phyloP scores from a whole-genome alignment of 2,113 vertebrate genomes.

The Psammodynastes pulverulentus region DNA sequence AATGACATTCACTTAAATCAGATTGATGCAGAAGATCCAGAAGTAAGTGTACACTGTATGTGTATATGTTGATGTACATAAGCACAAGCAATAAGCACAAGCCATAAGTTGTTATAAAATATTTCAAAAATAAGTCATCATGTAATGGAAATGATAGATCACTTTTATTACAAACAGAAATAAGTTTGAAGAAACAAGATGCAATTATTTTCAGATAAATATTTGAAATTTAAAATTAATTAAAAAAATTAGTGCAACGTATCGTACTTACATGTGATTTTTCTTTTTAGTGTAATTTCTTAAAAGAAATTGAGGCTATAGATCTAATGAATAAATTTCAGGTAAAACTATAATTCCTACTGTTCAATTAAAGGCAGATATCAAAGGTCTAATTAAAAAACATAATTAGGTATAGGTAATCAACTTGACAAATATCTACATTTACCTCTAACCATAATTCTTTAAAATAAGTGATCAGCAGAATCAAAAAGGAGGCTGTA shows the following conservation, averaged over 20 bases:
- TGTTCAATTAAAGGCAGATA: background rate
- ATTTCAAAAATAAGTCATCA: background rate
- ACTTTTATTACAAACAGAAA: background rate
- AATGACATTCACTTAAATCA: conserved; percentile 88
- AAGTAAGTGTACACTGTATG: conserved; percentile 71
- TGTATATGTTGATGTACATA: background rate
- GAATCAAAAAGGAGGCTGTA: background rate
- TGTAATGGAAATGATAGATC: background rate
- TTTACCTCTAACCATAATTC: background rate
- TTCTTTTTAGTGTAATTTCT: background rate
- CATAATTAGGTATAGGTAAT: background rate
- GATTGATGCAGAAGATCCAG: conserved; percentile 91
- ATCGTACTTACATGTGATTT: background rate
- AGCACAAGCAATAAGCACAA: background rate
- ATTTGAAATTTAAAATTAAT: background rate
- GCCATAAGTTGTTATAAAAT: background rate
- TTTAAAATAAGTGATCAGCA: background rate
- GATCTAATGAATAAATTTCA: background rate
- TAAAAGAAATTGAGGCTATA: background rate
- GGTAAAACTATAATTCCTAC: background rate
- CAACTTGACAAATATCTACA: background rate
- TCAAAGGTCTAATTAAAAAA: background rate
- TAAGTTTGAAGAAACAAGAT: background rate
- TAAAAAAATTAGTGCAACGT: background rate
- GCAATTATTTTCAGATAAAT: background rate